Base-by-base conservation (phyloP, 2,797 vertebrate species). In the Dipus sagitta region DNA sequence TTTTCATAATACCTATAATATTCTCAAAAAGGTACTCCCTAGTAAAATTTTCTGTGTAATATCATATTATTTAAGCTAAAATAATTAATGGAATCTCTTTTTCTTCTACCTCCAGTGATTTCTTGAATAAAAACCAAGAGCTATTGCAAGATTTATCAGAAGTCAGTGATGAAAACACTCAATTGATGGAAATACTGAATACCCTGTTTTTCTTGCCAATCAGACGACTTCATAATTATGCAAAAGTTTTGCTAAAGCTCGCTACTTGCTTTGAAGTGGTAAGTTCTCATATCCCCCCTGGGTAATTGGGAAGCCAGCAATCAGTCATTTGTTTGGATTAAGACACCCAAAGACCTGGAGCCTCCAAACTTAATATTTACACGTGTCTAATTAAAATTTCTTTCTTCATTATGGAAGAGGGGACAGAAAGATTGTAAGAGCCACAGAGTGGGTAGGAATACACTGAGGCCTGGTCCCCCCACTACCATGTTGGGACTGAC, bases 261-360 rank as follows among this genome's bases (percentile, higher is more conserved):
- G 98, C 98, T 90, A 99, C 99, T 0, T 99, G 99, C 98, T 99
- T 99, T 93, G 99, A 99, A 98, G 99, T 99, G 99, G 99, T 99
- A 98, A 89, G 99, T 64, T 92, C n/a, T 47, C 52, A 3, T 83
- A 11, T 67, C 8, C 64, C 23, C 24, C 78, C 84, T 84, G 74
- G 24, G 75, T 54, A 23, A 38, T 67, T 75, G 7, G 60, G 47
- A 86, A 95, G 54, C 86, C 30, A 86, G 90, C 30, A 52, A 20
- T 93, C 42, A 85, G 62, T 84, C 52, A 54, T 68, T 54, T 82
- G 60, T 86, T 92, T 81, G 54, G 12, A 54, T 94, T 90, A 32
- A 94, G 74, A 65, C 15, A 58, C 24, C 7, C 14, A 38, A 75
- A 67, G 42, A 83, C 75, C 15, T 84, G n/a, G 23, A 88, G 77